Evolutionary conservation across 2,797 vertebrate genomes (phyloP).

Genomic region (Sebastes oblongus): DNA sequence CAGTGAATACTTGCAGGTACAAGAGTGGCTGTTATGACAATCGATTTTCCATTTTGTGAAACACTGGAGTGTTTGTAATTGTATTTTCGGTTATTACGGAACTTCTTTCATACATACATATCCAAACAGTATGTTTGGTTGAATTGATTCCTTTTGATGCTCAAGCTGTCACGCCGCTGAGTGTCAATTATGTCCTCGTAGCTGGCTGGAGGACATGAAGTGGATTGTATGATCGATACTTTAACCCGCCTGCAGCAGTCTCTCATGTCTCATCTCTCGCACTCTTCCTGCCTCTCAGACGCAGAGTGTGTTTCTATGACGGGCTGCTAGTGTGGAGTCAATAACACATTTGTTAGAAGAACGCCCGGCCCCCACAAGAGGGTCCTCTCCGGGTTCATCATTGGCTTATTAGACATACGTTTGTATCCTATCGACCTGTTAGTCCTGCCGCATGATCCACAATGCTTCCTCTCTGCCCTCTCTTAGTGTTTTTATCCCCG

Average conservation of each 20-base stretch:
- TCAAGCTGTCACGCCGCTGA: constrained; percentile 38
- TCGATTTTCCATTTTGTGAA: constrained; percentile 58
- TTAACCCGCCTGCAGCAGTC: constrained; percentile 38
- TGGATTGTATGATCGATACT: constrained; percentile 55
- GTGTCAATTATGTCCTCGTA: constrained; percentile 52
- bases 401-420: constrained; percentile 75
- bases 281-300: constrained; percentile 23
- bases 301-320: constrained; percentile 50
- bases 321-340: constrained; percentile 65
- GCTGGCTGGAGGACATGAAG: constrained; percentile 41
- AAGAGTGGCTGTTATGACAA: constrained; percentile 34
- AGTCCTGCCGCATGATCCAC: constrained; percentile 37
- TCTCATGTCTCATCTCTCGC: constrained; percentile 41
- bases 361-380: constrained; percentile 53
- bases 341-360: constrained; percentile 74
- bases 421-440: constrained; percentile 73
- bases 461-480: constrained; percentile 5
- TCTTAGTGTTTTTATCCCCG: constrained; percentile 10
- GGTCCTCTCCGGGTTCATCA: constrained; percentile 70
- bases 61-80: constrained; percentile 41
- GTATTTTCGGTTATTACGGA: constrained; percentile 13
- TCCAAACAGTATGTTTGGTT: constrained; percentile 1
- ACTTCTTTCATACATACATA: not conserved
- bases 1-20: not conserved
- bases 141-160: constrained; percentile 35